Base-by-base conservation (phyloP, 2,797 vertebrate genomes). In the Alosa sapidissima region DNA sequence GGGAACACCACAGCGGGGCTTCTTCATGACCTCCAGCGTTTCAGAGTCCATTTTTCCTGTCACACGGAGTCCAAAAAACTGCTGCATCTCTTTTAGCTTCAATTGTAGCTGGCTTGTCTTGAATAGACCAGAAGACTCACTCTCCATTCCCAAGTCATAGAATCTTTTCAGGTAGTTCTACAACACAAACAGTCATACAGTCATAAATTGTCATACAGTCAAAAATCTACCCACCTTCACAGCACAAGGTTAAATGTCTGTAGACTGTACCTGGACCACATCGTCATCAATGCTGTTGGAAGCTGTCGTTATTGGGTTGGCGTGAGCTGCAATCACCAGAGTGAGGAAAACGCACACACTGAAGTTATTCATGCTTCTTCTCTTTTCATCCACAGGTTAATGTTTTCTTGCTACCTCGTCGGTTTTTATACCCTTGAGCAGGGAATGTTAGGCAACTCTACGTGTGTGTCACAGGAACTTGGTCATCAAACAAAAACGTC, bases 1-100 rank as follows among this genome's bases (percentile, higher is more conserved):
- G 0, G 97, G 93, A 82, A 97, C 94, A 0, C 98, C 98, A 83
- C 98, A 99, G 55, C 97, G 95, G 0, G 97, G 96, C 83, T 96
- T 96, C 86, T 95, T 97, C 97, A 98, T 98, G 21, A 96, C 33
- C 82, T 94, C 81, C 58, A 98, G 0, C 0, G 97, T 99, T 14
- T 96, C 91, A 0, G 88, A 28, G 55, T 98, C 94, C 84, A 97
- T 84, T 1, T 85, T 93, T 8, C 97, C 97, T 0, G 96, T 97
- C 88, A 97, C 92, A 9, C 93, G 65, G 36, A 99, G 95, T 5
- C 95, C 93, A 65, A 88, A 90, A 68, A 90, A 90, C 86, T 85
- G 65, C 87, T 88, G 36, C 24, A 72, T 78, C 72, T 78, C 72
- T 7, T 47, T 78, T 9, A 78, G 14, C 45, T 78, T 78, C 41